Percentiles rank a stretch among this genome's conserved stretches.
phyloP scores from a whole-genome alignment of 1,140 invertebrate species.

The Brachionus sp. region DNA sequence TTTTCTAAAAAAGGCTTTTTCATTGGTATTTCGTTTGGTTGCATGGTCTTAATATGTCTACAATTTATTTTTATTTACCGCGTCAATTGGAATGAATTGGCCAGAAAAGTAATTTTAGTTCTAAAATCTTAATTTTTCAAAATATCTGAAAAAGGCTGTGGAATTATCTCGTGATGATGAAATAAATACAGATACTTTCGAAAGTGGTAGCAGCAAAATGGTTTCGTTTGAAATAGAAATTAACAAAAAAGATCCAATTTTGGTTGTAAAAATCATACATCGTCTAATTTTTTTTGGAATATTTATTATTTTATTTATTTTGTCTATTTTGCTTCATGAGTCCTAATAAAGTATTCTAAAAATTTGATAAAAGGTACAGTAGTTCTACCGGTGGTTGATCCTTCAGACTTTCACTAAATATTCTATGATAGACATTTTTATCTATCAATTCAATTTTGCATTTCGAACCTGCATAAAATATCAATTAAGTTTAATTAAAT shows the following conservation, averaged over 20 bases:
- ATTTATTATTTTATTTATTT: neutral
- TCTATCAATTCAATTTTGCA: constrained; percentile 31
- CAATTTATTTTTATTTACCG: neutral
- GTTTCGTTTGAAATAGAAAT: neutral
- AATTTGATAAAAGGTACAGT: neutral
- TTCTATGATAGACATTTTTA: neutral
- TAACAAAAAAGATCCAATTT: neutral
- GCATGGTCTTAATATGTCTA: neutral
- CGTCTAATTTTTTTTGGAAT: neutral
- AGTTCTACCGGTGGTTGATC: neutral
- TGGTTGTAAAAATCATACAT: neutral
- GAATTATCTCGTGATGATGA: neutral
- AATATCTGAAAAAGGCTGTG: neutral
- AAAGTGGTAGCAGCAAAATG: neutral
- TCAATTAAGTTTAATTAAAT: neutral
- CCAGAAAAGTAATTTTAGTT: neutral
- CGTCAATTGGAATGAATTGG: neutral
- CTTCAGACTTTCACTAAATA: neutral
- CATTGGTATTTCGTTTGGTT: neutral
- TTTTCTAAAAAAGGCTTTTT: neutral
- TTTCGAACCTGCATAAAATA: neutral
- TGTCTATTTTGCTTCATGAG: neutral
- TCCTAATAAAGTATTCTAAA: neutral
- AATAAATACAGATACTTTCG: neutral
- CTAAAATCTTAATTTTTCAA: neutral